Evolutionary conservation across 2,888 invertebrate species (phyloP), one percentile per base, ranked within the genome.

Genomic region (Acanthosepion lycidas): DNA sequence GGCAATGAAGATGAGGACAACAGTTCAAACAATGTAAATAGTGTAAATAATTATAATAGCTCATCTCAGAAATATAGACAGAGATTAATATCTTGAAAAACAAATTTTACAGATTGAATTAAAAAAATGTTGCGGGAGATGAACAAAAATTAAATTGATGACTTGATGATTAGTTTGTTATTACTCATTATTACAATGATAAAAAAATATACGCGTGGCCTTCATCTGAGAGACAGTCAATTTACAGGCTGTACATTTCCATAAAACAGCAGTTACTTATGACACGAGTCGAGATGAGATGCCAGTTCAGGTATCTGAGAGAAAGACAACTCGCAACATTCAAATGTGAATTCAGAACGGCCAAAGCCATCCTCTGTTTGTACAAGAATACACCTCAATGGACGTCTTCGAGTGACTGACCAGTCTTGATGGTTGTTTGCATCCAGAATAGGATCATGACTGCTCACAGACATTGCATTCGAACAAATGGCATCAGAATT

Each of bases 301-400:
- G 93, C 93, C 53, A 93, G 26, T 28, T 93, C 28, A 28, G 23
- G 28, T n/a, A n/a, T 49, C 18, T 49, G 49, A 49, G 51, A 51
- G 28, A 93, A 93, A 9, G 49, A 51, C 51, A n/a, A 53, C 18
- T 53, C 93, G 53, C 93, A 93, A 33, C 93, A 93, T 93, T 93
- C 93, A 28, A 93, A 93, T 26, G 51, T 9, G 53, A 93, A 93
- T 93, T 53, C 49, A n/a, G 93, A 93, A 51, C 9, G 26, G 15
- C 93, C 93, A 18, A 93, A 28, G 53, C 93, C 51, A 28, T 93
- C 93, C n/a, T 51, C 93, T n/a, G 28, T 93, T 8, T 93, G 51
- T 6, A 93, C 51, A n/a, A 93, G 53, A 18, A 28, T 53, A n/a
- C 93, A 93, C 51, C n/a, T 49, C 49, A 93, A 53, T 6, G 93